phyloP scores from a whole-genome alignment of 2,797 vertebrate species.

The Tenualosa ilisha region DNA sequence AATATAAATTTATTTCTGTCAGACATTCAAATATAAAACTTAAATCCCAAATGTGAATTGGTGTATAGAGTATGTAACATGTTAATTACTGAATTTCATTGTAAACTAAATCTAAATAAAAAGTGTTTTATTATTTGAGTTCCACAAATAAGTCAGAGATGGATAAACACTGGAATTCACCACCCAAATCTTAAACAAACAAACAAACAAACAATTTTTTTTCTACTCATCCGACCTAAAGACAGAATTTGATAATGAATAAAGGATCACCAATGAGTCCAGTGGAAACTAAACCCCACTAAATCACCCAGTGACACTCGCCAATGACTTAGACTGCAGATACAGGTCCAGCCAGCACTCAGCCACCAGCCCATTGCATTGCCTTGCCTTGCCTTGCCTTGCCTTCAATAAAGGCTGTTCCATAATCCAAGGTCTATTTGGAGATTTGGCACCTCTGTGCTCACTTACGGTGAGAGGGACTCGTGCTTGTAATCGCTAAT shows the following conservation, averaged over 20 bases:
- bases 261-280: neutral
- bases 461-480: conserved; percentile 29
- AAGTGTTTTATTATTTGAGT: neutral
- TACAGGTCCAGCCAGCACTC: neutral
- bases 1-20: neutral
- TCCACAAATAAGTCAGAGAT: neutral
- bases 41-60: neutral
- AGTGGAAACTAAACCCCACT: neutral
- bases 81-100: neutral
- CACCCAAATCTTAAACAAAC: neutral
- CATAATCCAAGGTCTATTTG: conserved; percentile 42
- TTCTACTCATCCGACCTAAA: neutral
- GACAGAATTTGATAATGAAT: neutral
- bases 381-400: conserved; percentile 13
- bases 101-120: neutral
- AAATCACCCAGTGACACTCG: neutral
- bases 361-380: neutral
- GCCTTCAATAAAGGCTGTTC: conserved; percentile 38
- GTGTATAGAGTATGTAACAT: neutral
- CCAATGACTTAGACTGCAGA: neutral
- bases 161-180: conserved; percentile 1
- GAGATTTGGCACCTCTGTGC: conserved; percentile 35
- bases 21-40: neutral
- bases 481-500: conserved; percentile 33
- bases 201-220: neutral